These are phyloP conservation scores for Heliothis peltigera DNA, from an alignment of 2,888 invertebrate species.

Conservation along the genomic window DNA sequence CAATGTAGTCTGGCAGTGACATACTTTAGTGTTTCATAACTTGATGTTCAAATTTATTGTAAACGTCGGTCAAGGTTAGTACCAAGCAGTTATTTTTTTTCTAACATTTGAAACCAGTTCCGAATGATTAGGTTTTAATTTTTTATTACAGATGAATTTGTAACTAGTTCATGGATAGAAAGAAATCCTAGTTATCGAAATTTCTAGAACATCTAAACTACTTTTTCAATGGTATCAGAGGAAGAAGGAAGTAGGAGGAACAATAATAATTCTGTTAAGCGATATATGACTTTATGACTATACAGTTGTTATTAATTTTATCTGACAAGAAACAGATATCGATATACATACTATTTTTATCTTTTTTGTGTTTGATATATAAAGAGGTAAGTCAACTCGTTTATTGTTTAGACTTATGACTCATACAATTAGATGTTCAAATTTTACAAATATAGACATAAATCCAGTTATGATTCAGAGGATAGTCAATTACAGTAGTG, in stretches of 20 bases:
- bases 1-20: conserved; percentile 30
- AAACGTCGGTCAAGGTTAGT: conserved; percentile 27
- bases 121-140: neutral
- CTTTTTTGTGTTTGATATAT: neutral
- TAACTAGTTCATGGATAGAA: conserved; percentile 17
- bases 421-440: neutral
- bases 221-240: neutral
- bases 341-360: conserved; percentile 3
- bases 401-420: conserved; percentile 5
- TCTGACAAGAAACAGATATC: neutral
- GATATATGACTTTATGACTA: neutral
- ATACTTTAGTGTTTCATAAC: conserved; percentile 33
- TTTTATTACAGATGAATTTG: conserved; percentile 7
- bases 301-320: neutral
- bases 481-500: too few relatives aligned
- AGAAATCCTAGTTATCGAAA: neutral
- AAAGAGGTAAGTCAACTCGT: conserved; percentile 12
- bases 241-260: neutral
- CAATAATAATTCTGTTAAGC: neutral
- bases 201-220: neutral
- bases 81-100: conserved; percentile 15
- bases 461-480: neutral
- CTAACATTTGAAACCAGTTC: conserved; percentile 9
- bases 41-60: conserved; percentile 22
- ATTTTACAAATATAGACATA: neutral